Percentiles rank a stretch among this genome's conserved stretches.
These are phyloP conservation scores for Geothlypis trichas DNA, from an alignment of 2,113 vertebrate genomes.

Conservation along the genomic window DNA sequence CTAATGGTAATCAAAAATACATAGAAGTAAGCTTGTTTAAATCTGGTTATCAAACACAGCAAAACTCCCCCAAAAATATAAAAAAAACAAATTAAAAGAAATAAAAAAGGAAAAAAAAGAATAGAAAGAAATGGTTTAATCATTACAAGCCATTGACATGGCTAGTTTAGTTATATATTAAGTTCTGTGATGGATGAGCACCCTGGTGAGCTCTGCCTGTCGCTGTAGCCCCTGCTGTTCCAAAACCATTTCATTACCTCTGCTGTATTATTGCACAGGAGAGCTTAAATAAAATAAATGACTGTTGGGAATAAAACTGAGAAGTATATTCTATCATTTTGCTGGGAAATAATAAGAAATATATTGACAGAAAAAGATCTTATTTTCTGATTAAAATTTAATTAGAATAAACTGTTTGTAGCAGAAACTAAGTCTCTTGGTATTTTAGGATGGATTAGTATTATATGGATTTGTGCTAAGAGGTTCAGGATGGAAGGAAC, in stretches of 20 bases:
- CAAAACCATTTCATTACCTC: slow-evolving; percentile 41
- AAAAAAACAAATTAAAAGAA: not conserved
- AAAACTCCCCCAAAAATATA: not conserved
- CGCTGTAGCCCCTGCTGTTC: slow-evolving; percentile 24
- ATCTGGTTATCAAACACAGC: not conserved
- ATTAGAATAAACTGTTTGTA: slow-evolving; percentile 37
- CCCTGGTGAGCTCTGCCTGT: slow-evolving; percentile 3
- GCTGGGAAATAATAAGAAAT: slow-evolving; percentile 9
- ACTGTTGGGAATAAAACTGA: slow-evolving; percentile 43
- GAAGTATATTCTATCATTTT: slow-evolving; percentile 52
- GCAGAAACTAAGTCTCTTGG: not conserved
- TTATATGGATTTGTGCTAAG: slow-evolving; percentile 13
- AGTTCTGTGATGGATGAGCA: slow-evolving; percentile 28
- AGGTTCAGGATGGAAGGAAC: not conserved
- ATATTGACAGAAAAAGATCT: not conserved
- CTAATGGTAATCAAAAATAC: not conserved
- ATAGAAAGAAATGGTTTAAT: not conserved
- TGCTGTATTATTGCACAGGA: slow-evolving; percentile 47
- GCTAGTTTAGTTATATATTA: slow-evolving; percentile 9
- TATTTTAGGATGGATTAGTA: slow-evolving; percentile 49
- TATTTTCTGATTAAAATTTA: slow-evolving; percentile 56
- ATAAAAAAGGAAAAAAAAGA: not conserved
- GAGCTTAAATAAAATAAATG: slow-evolving; percentile 52
- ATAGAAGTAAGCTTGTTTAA: not conserved
- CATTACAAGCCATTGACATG: slow-evolving; percentile 26